Evolutionary conservation across 1,140 invertebrate species (phyloP), one percentile per base, ranked within the genome.

Genomic region (Drosophila orena): DNA sequence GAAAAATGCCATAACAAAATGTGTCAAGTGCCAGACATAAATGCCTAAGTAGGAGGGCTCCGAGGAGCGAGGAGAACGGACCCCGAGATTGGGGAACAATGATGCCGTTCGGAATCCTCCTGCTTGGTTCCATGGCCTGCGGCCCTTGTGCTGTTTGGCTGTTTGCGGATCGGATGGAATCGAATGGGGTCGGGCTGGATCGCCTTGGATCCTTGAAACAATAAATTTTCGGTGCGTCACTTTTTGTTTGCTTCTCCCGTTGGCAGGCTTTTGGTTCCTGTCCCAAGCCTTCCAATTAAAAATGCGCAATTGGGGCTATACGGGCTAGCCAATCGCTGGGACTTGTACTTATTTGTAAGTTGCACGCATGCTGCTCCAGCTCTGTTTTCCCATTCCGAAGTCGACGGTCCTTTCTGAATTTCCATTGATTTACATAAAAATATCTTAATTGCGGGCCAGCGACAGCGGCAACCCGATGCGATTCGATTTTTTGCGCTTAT

Each of bases 11-110:
- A 90, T 88, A 80, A 89, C 84, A 89, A 89, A 89, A 89, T 89
- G 84, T 89, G 84, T 89, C 85, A 89, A 90, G 84, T 89, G 84
- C 85, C 84, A 89, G 84, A 89, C 84, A 89, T 89, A 90, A 89
- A 89, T 89, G 84, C 85, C 80, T 84, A 83, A 89, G 79, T 84
- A 89, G 86, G 64, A 81, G 79, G 47, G 44, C 58, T 42, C 44
- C 24, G 22, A 54, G 66, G 46, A 65, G 68, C 62, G 68, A 30
- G 20, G 38, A 43, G 62, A 40, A 54, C 34, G 20, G 50, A 37
- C 2, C 46, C 30, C 27, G 17, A 35, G 49, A 35, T 52, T 30
- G 15, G 27, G 64, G 52, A 71, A 56, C 72, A 73, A 55, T 37
- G 8, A 42, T 44, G 60, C 46, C 47, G 27, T 20, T 8, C 27